phyloP scores from a whole-genome alignment of 2,888 invertebrate genomes.

The Dasypogon diadema region DNA sequence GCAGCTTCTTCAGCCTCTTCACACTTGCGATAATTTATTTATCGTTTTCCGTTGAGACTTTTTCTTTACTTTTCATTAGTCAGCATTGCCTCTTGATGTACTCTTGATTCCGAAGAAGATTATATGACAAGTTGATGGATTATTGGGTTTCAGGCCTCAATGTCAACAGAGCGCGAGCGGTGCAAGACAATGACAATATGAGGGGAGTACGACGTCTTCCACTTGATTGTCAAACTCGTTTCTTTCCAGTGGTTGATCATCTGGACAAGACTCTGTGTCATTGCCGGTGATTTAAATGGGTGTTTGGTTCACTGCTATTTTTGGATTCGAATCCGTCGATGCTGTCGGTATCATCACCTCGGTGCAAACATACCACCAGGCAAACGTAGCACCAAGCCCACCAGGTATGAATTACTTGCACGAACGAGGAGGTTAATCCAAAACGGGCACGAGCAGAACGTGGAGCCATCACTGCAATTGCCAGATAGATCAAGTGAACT shows the following conservation, averaged over 20 bases:
- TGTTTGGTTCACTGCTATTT: constrained; percentile 41
- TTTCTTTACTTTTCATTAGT: neutral
- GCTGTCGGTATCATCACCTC: constrained; percentile 1
- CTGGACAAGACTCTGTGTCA: constrained; percentile 41
- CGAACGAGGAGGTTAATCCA: neutral
- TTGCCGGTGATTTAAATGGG: constrained; percentile 40
- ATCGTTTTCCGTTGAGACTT: constrained; percentile 7
- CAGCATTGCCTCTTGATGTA: neutral
- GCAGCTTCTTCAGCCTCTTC: constrained; percentile 48
- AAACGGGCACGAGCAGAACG: neutral
- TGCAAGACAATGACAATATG: constrained; percentile 40
- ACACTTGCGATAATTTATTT: constrained; percentile 22
- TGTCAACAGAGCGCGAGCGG: constrained; percentile 30
- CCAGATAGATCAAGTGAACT: constrained; percentile 24
- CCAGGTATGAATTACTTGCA: neutral
- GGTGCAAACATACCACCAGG: neutral
- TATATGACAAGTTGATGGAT: constrained; percentile 51
- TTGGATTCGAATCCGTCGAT: constrained; percentile 29
- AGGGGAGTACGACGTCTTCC: constrained; percentile 25
- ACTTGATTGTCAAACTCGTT: constrained; percentile 47
- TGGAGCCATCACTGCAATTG: neutral
- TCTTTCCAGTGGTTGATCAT: constrained; percentile 48
- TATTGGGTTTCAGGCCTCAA: constrained; percentile 39
- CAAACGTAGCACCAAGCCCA: neutral
- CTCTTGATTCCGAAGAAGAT: constrained; percentile 4